These are phyloP conservation scores for Chironomus riparius DNA, from an alignment of 2,888 invertebrate species.

Conservation along the genomic window DNA sequence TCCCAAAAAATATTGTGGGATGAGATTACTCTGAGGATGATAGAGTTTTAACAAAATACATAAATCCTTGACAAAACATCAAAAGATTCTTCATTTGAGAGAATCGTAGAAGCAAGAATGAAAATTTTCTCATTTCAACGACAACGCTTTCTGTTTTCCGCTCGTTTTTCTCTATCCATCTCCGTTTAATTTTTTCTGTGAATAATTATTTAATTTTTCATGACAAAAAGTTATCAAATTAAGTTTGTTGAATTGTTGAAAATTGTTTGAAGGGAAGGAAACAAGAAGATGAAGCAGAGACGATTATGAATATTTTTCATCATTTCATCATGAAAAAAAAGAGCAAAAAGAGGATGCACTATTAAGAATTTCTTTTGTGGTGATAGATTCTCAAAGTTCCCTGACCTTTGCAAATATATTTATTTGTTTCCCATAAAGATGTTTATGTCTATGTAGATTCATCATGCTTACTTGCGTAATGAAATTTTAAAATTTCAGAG, in stretches of 20 bases:
- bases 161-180: no score
- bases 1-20: no score
- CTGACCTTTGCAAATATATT: no score
- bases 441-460: no score
- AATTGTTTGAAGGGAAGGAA: slow-evolving; percentile 2
- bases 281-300: not conserved
- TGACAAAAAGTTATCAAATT: slow-evolving; percentile 18
- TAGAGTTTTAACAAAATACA: not conserved
- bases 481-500: no score
- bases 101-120: no score
- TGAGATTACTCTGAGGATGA: not conserved
- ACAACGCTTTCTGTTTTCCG: not conserved
- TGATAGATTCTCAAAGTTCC: no score
- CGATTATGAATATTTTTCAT: not conserved
- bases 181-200: not conserved
- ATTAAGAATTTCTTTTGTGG: no score
- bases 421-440: no score
- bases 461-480: no score
- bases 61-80: slow-evolving; percentile 10
- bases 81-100: not conserved
- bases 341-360: no score
- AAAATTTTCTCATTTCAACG: not conserved
- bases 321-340: not conserved
- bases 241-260: slow-evolving; percentile 5
- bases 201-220: slow-evolving; percentile 25